Percentiles rank a stretch among this genome's conserved stretches.
phyloP scores from a whole-genome alignment of 37 sponge, comb jelly and placozoan genomes.

The Geodia barretti region DNA sequence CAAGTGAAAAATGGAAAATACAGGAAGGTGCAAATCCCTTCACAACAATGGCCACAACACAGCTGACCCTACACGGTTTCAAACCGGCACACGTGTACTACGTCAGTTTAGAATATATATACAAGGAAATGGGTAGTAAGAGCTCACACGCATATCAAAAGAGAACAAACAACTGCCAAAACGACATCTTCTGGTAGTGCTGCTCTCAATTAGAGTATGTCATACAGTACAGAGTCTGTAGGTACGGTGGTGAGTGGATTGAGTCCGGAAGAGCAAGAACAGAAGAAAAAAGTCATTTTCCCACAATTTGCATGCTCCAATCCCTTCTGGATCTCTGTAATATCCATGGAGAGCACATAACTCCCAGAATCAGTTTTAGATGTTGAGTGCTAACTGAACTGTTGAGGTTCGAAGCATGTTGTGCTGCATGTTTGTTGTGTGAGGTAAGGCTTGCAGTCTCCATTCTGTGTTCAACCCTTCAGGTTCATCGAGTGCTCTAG shows the following conservation, averaged over 20 bases:
- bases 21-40: neutral
- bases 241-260: neutral
- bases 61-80: constrained; percentile 1
- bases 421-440: too few relatives aligned
- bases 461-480: neutral
- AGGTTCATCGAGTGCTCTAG: neutral
- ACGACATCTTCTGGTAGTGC: neutral
- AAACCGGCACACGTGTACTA: neutral
- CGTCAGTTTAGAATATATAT: neutral
- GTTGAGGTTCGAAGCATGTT: too few relatives aligned
- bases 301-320: neutral
- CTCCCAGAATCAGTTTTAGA: neutral
- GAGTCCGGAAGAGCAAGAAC: neutral
- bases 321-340: neutral
- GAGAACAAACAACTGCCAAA: neutral
- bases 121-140: neutral
- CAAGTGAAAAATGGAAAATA: neutral
- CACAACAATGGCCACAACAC: neutral
- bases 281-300: too few relatives aligned
- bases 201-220: neutral
- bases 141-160: neutral
- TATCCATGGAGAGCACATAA: neutral
- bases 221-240: neutral
- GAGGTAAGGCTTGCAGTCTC: neutral
- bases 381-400: too few relatives aligned